phyloP scores from a whole-genome alignment of 2,113 vertebrate species.

The Prunella himalayana region DNA sequence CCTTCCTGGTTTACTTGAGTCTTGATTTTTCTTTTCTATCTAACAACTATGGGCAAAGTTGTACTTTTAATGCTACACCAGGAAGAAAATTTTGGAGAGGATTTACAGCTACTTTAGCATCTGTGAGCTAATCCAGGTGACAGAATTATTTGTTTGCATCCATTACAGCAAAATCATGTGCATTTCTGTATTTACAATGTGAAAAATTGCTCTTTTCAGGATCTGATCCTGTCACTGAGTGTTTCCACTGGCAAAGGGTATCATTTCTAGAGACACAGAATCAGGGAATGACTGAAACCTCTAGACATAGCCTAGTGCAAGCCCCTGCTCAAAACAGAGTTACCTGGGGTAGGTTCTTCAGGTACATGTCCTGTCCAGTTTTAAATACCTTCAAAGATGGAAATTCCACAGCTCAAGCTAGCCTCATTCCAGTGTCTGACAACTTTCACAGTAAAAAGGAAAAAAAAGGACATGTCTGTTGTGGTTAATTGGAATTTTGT shows the following conservation, averaged over 20 bases:
- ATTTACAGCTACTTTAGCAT: neutral
- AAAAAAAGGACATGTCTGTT: fast-evolving
- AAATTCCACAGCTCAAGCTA: neutral
- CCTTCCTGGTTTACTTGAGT: neutral
- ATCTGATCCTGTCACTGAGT: neutral
- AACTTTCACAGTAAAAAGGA: neutral
- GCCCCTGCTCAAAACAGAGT: neutral
- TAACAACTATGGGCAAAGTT: neutral
- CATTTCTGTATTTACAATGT: neutral
- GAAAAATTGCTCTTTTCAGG: neutral
- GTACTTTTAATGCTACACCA: neutral
- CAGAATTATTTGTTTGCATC: neutral
- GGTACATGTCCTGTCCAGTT: neutral
- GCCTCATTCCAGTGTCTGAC: neutral
- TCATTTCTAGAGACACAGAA: neutral
- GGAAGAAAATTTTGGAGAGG: neutral
- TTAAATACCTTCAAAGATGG: neutral
- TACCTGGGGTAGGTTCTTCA: neutral
- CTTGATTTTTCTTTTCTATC: neutral
- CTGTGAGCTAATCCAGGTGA: neutral
- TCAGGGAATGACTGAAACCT: neutral
- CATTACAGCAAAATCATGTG: neutral
- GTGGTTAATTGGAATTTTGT: neutral
- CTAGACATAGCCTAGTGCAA: neutral
- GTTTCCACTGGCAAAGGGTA: neutral